phyloP scores from a whole-genome alignment of 2,888 invertebrate genomes.

The Platypus cylindrus region DNA sequence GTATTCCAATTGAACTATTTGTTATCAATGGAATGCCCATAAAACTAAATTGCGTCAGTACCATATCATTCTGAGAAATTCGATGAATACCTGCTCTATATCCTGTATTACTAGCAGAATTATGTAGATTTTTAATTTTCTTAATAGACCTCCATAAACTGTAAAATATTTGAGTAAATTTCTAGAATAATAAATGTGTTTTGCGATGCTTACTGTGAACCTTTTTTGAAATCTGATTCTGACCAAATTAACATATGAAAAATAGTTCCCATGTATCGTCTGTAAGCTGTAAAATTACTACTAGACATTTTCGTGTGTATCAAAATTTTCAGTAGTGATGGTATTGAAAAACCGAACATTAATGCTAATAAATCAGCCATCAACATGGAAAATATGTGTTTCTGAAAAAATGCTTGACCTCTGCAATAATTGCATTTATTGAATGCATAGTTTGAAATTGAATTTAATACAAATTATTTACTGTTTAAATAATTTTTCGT shows the following conservation, averaged over 20 bases:
- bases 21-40: slow-evolving; percentile 59
- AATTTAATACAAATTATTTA: too few species aligned
- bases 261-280: slow-evolving; percentile 65
- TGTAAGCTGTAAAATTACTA: slow-evolving; percentile 51
- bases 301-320: slow-evolving; percentile 58
- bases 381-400: slow-evolving; percentile 56
- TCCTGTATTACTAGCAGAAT: slow-evolving; percentile 45
- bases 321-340: slow-evolving; percentile 57
- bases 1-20: slow-evolving; percentile 53
- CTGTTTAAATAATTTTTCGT: too few species aligned
- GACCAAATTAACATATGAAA: slow-evolving; percentile 71
- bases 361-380: slow-evolving; percentile 65
- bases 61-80: slow-evolving; percentile 74
- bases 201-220: slow-evolving; percentile 41
- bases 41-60: slow-evolving; percentile 78
- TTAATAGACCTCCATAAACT: slow-evolving; percentile 58
- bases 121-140: slow-evolving; percentile 54
- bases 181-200: too few species aligned
- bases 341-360: slow-evolving; percentile 58
- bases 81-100: slow-evolving; percentile 37
- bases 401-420: slow-evolving; percentile 57
- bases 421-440: slow-evolving; percentile 42
- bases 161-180: too few species aligned
- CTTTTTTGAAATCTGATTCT: slow-evolving; percentile 48
- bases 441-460: too few species aligned